phyloP scores from a whole-genome alignment of 2,797 vertebrate genomes.

The Danio choprae region DNA sequence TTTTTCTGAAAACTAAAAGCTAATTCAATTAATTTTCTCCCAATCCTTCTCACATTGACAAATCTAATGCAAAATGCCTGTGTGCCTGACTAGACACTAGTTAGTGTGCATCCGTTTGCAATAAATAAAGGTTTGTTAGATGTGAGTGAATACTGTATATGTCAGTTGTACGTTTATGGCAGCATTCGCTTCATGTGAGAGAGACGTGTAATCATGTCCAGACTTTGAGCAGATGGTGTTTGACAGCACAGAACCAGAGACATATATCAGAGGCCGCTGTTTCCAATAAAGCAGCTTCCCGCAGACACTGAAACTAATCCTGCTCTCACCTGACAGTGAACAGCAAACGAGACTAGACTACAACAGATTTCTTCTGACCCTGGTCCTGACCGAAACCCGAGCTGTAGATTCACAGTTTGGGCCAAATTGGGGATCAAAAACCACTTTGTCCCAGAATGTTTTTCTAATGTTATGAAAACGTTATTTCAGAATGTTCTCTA shows the following conservation, averaged over 20 bases:
- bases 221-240: conserved; percentile 76
- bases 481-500: no score
- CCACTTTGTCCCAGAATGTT: not conserved
- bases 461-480: not conserved
- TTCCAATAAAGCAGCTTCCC: conserved; percentile 46
- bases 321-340: conserved; percentile 33
- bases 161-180: conserved; percentile 59
- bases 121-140: conserved; percentile 55
- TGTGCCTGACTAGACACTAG: conserved; percentile 21
- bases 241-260: conserved; percentile 64
- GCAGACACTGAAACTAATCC: conserved; percentile 35
- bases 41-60: conserved; percentile 8
- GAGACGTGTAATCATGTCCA: conserved; percentile 70
- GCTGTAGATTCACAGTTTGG: not conserved
- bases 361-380: conserved; percentile 16
- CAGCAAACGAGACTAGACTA: not conserved
- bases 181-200: conserved; percentile 67
- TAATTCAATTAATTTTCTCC: not conserved
- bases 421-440: not conserved
- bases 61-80: conserved; percentile 5
- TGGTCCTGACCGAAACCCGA: not conserved
- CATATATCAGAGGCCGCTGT: conserved; percentile 51
- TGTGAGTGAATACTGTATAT: conserved; percentile 59
- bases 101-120: conserved; percentile 9
- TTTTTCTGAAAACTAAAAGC: conserved; percentile 27